A percentile compares a stretch with the other conserved stretches of the same genome.
phyloP scores from a whole-genome alignment of 2,888 invertebrate species.

The Eilema griseolum region DNA sequence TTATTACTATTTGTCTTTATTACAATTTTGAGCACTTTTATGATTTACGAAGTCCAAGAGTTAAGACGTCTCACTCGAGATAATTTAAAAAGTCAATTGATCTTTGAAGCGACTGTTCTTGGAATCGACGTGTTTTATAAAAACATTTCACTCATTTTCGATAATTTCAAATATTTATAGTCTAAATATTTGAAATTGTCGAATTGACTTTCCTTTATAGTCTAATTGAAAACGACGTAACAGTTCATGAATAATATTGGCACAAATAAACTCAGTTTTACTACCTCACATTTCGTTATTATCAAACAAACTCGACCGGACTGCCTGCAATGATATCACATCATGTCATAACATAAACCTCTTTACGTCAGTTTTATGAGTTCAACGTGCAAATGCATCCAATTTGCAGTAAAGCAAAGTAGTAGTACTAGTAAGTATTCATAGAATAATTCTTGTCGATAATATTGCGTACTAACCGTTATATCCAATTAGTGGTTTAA shows the following conservation, averaged over 20 bases:
- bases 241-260: neutral
- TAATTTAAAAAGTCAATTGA: neutral
- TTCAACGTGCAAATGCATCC: conserved; percentile 72
- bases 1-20: neutral
- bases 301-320: conserved; percentile 14
- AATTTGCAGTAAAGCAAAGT: conserved; percentile 77
- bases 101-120: neutral
- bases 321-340: conserved; percentile 35
- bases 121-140: neutral
- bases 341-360: conserved; percentile 40
- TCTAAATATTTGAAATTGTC: too few relatives aligned
- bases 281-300: conserved; percentile 19
- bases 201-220: too few relatives aligned
- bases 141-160: neutral
- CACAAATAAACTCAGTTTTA: conserved; percentile 20
- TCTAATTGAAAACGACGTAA: neutral
- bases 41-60: neutral
- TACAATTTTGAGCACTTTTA: neutral
- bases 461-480: conserved; percentile 41
- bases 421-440: conserved; percentile 28
- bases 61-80: too few relatives aligned
- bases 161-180: neutral
- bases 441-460: conserved; percentile 41
- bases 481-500: conserved; percentile 32
- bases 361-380: conserved; percentile 57